phyloP scores from a whole-genome alignment of 2,797 vertebrate genomes.

The Botia kubotai region DNA sequence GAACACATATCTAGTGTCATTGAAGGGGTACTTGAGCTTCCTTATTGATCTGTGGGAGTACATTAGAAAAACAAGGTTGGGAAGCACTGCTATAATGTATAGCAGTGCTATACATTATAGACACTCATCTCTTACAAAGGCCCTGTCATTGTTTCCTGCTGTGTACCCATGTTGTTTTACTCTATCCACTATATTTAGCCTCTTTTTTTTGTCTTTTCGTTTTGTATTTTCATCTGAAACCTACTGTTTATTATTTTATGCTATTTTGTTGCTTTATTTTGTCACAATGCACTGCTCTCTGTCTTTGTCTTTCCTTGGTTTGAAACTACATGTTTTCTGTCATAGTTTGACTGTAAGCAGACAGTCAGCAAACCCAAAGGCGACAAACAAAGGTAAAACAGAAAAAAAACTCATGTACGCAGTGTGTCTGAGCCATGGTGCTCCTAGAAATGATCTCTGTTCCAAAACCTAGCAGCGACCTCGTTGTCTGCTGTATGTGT shows the following conservation, averaged over 20 bases:
- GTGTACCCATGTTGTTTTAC: conserved; percentile 2
- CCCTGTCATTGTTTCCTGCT: not conserved
- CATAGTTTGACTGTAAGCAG: conserved; percentile 83
- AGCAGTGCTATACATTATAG: too few relatives aligned
- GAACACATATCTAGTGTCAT: not conserved
- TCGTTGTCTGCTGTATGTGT: not conserved
- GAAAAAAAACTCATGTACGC: conserved; percentile 58
- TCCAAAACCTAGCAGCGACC: not conserved
- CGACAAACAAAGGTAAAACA: conserved; percentile 77
- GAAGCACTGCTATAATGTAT: not conserved
- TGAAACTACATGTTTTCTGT: conserved; percentile 75
- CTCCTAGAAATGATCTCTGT: not conserved
- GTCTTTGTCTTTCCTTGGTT: conserved; percentile 45
- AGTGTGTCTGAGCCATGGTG: not conserved
- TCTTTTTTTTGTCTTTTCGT: not conserved
- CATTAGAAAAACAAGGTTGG: not conserved
- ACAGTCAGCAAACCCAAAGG: conserved; percentile 76
- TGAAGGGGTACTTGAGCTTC: not conserved
- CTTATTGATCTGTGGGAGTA: not conserved
- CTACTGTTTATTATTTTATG: not conserved
- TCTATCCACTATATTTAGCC: not conserved
- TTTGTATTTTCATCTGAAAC: conserved; percentile 6
- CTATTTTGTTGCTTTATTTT: conserved; percentile 9
- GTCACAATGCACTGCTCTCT: conserved; percentile 22
- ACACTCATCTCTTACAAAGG: conserved; percentile 48